These are phyloP conservation scores for Pinna nobilis DNA, from an alignment of 1,140 invertebrate genomes.

Conservation along the genomic window DNA sequence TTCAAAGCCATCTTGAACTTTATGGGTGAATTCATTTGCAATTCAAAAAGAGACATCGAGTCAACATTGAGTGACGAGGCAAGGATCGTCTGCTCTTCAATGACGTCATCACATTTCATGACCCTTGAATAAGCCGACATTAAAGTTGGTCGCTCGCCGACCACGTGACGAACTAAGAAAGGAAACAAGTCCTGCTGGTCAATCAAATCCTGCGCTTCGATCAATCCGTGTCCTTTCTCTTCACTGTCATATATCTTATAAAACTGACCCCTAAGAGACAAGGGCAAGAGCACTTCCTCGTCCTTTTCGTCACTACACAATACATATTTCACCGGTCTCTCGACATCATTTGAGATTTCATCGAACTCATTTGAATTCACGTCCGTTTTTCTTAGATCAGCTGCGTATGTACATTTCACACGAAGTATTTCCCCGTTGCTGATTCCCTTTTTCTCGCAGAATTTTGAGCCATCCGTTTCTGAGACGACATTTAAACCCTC, in stretches of 20 bases:
- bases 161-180: constrained; percentile 31
- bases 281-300: constrained; percentile 26
- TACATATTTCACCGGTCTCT: constrained; percentile 3
- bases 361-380: neutral
- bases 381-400: neutral
- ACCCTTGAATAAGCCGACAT: constrained; percentile 28
- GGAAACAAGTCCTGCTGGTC: constrained; percentile 8
- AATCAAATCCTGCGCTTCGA: constrained; percentile 21
- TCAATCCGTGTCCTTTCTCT: constrained; percentile 8
- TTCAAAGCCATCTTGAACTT: constrained; percentile 42
- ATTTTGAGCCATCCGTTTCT: neutral
- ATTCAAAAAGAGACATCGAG: constrained; percentile 29
- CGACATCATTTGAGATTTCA: constrained; percentile 9
- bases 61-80: constrained; percentile 33
- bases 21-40: constrained; percentile 31
- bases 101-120: constrained; percentile 19
- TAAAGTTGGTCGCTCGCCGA: constrained; percentile 38
- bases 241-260: constrained; percentile 26
- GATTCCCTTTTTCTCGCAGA: neutral
- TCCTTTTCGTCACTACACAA: constrained; percentile 44
- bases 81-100: constrained; percentile 32
- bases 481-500: constrained; percentile 11
- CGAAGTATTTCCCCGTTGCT: constrained; percentile 28
- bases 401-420: constrained; percentile 10
- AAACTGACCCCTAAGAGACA: constrained; percentile 36